Base-by-base conservation (phyloP, 2,888 invertebrate genomes). In the Loripinus fragilis region DNA sequence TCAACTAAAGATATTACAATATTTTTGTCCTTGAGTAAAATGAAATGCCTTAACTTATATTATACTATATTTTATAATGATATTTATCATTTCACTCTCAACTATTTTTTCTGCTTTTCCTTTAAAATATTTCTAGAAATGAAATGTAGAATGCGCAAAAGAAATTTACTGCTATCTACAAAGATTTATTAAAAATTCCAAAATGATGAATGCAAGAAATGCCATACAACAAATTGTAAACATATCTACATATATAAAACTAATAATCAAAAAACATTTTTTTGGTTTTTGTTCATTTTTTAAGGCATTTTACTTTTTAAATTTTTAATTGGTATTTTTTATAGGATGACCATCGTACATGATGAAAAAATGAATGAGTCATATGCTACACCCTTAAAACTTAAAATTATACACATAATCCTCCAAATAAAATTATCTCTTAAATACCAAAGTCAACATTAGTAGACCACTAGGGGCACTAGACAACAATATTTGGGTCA, bases 201-300 rank as follows among this genome's bases (percentile, higher is more conserved):
- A 23, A 52, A 52, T 52, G 52, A 52, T 8, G 2, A 20, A 52
- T 52, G 52, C n/a, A 52, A 52, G 52, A 23, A 25, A 52, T 52
- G 52, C 12, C 5, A 52, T 52, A 52, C 52, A 52, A 23, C 10
- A 25, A 52, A 23, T 60, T 33, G 60, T 33, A 60, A 3, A 60
- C 60, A 60, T 60, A 12, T 60, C 60, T 60, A 60, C 33, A 55
- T 28, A 60, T 60, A 10, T n/a, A n/a, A n/a, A n/a, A 12, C 17
- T 17, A 15, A 30, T 3, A 60, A 10, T 60, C 33, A 60, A 30
- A 60, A 33, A 60, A 33, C 60, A 60, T 20, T 60, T 60, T 60
- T 60, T 60, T 60, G 60, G 60, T 2, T 60, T 60, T 60, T 60
- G 60, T 60, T 60, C 60, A 33, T 60, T 60, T 60, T 60, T 60